A percentile compares a stretch with the other conserved stretches of the same genome.
Evolutionary conservation across 2,113 vertebrate species (phyloP).

Genomic region (Lamprologus ornatipinnis): DNA sequence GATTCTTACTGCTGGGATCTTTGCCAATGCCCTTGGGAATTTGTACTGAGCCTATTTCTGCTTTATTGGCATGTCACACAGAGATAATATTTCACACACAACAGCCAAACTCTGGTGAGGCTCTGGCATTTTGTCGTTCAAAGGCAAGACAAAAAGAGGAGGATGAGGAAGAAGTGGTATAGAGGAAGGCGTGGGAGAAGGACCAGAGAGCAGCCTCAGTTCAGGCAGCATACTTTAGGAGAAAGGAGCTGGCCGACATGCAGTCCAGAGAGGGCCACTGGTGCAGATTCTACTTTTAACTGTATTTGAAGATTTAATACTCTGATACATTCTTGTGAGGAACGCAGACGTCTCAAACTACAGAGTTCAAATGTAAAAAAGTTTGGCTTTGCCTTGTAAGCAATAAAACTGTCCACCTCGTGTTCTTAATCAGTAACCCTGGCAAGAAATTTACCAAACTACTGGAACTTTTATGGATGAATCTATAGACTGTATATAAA

Average conservation of each 20-base stretch:
- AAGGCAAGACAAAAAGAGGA: slow-evolving; percentile 23
- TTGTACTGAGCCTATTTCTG: neutral
- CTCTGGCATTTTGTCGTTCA: slow-evolving; percentile 16
- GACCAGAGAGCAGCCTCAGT: slow-evolving; percentile 37
- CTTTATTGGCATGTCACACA: neutral
- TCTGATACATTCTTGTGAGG: neutral
- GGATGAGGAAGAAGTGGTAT: neutral
- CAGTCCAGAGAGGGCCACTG: neutral
- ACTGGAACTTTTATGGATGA: neutral
- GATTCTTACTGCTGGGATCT: neutral
- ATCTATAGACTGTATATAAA: neutral
- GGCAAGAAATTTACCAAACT: fast-evolving
- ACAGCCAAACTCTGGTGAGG: slow-evolving; percentile 4
- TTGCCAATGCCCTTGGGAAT: neutral
- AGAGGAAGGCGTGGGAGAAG: neutral
- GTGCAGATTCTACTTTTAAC: neutral
- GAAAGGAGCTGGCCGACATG: slow-evolving; percentile 30
- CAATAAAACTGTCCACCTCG: neutral
- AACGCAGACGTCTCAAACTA: neutral
- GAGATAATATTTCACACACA: neutral
- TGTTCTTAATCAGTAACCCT: neutral
- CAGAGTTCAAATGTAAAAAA: neutral
- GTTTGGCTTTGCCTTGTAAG: neutral
- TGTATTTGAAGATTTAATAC: neutral
- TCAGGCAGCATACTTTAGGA: slow-evolving; percentile 29